phyloP scores from a whole-genome alignment of 2,113 vertebrate species.

The Chamaetylas fuelleborni region DNA sequence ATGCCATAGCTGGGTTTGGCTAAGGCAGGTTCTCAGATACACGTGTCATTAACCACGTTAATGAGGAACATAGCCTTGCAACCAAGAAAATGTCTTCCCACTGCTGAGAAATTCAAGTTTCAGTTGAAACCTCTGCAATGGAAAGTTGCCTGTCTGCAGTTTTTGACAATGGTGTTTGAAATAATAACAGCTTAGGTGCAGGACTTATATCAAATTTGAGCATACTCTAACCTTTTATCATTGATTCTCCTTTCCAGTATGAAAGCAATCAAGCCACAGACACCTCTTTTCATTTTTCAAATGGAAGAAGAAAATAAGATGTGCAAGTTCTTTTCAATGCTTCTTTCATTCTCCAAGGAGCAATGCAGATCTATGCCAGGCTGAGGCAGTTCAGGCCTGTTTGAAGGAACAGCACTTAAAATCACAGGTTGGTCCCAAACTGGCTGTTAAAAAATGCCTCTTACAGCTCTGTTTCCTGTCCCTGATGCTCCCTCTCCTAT shows the following conservation, averaged over 20 bases:
- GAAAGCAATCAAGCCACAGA: neutral
- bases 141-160: neutral
- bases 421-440: conserved; percentile 1
- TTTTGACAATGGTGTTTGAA: neutral
- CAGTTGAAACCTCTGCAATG: neutral
- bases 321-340: neutral
- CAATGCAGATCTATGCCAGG: neutral
- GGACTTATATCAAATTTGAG: neutral
- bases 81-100: neutral
- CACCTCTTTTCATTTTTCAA: neutral
- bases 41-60: neutral
- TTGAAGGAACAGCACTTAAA: conserved; percentile 26
- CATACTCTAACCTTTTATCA: neutral
- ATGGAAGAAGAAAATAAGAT: conserved; percentile 48
- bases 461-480: conserved; percentile 1
- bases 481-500: conserved; percentile 6
- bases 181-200: neutral
- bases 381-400: neutral
- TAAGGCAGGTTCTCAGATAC: neutral
- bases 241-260: neutral
- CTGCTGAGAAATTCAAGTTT: neutral
- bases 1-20: neutral
- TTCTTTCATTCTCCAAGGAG: conserved; percentile 22
- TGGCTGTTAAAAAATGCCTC: conserved; percentile 10
- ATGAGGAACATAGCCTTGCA: neutral